Base-by-base conservation (phyloP, 2,888 invertebrate species). In the Eupithecia subumbrata region DNA sequence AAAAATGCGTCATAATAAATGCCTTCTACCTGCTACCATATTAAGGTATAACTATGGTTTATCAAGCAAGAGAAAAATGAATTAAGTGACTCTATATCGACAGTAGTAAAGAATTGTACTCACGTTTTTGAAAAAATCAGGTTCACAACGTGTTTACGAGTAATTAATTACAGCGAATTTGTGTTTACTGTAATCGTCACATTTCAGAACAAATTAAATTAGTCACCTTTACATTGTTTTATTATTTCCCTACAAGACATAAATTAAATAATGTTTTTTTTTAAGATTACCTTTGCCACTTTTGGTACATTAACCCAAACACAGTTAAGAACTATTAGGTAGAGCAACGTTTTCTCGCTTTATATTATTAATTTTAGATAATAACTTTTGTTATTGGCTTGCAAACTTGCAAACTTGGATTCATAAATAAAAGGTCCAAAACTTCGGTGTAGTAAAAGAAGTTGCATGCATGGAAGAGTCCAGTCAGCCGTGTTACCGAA, bases 201-300 rank as follows among this genome's bases (percentile, higher is more conserved):
- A 84, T 88, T 91, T 91, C 87, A 87, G 87, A 91, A 92, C 88
- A 90, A 92, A 92, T 88, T 91, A 92, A 92, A 92, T 89, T 90
- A 92, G 90, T 91, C 93, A 93, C 92, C 88, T 88, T 87, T 83
- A 83, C 77, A 45, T 40, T 68, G 75, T 77, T 45, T 83, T 81
- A 82, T 85, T 78, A 67, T 73, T 73, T 45, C 12, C 34, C 52
- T 48, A 25, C 60, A 22, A 60, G 25, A 30, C 16, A 30, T 48
- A 48, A 18, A 25, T 18, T 8, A 22, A 22, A 56, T 22, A 56
- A 22, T 48, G n/a, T 52, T 52, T n/a, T 9, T n/a, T 52, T 7
- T 7, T n/a, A 52, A 14, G 18, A 48, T 18, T 16, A 48, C n/a
- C 18, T 48, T 8, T 12, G 1, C 11, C 18, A 45, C 45, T 45